Percentiles rank a stretch among this genome's conserved stretches.
Evolutionary conservation across 2,113 vertebrate species (phyloP).

Genomic region (Phaethon lepturus): DNA sequence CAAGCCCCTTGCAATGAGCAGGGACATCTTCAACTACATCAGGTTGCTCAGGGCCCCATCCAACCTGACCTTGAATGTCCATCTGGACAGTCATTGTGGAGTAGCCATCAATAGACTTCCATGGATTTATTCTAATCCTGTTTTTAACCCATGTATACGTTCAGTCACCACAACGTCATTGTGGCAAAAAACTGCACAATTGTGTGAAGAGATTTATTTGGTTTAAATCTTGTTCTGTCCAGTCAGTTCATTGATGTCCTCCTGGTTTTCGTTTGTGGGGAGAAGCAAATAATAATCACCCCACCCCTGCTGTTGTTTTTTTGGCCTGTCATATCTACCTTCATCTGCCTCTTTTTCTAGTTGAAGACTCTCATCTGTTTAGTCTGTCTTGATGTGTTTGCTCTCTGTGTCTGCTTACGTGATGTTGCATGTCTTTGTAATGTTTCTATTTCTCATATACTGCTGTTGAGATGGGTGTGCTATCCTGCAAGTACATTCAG

Average conservation of each 20-base stretch:
- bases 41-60: rapidly evolving
- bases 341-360: background rate
- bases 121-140: background rate
- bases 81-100: background rate
- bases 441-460: background rate
- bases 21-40: background rate
- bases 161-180: background rate
- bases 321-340: background rate
- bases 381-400: background rate
- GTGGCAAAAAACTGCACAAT: background rate
- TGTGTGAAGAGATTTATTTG: background rate
- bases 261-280: background rate
- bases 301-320: background rate
- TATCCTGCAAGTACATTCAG: background rate
- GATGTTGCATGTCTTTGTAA: background rate
- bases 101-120: background rate
- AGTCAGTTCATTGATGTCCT: background rate
- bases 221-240: background rate
- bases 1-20: background rate
- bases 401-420: background rate
- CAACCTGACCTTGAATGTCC: background rate
- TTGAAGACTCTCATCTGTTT: background rate
- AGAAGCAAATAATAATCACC: background rate
- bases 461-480: background rate
- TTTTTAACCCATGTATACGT: background rate